Evolutionary conservation across 1,140 invertebrate species (phyloP).

Genomic region (Zaprionus ghesquierei): DNA sequence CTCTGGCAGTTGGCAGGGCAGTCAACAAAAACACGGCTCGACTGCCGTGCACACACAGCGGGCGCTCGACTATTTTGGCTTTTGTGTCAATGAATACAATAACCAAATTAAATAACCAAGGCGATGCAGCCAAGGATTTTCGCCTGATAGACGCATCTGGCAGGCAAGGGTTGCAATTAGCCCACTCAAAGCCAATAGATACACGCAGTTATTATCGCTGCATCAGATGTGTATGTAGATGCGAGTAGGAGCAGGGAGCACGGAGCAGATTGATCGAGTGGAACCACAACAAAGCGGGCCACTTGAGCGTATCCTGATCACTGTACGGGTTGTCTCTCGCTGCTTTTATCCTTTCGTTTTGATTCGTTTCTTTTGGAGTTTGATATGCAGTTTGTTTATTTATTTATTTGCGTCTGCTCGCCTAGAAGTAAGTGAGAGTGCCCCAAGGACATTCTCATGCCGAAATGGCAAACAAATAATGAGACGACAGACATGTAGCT

Average conservation of each 20-base stretch:
- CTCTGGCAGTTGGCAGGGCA: constrained; percentile 52
- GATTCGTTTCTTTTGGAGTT: too few species aligned
- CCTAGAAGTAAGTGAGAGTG: constrained; percentile 50
- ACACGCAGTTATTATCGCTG: constrained; percentile 19
- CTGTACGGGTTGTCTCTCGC: background rate
- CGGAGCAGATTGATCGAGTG: constrained; percentile 21
- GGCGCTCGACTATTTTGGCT: constrained; percentile 54
- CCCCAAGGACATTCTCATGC: constrained; percentile 65
- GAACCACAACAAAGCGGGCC: constrained; percentile 24
- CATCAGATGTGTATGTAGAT: background rate
- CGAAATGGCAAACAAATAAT: constrained; percentile 78
- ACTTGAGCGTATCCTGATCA: constrained; percentile 26
- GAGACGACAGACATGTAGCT: constrained; percentile 50
- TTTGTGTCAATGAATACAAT: constrained; percentile 81
- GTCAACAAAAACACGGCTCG: constrained; percentile 22
- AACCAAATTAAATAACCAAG: constrained; percentile 81
- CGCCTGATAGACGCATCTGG: constrained; percentile 2
- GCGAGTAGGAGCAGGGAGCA: constrained; percentile 2
- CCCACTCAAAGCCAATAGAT: constrained; percentile 61
- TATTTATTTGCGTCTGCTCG: constrained; percentile 72
- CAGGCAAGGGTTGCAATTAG: constrained; percentile 47
- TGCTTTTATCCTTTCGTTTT: constrained; percentile 14
- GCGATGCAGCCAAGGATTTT: constrained; percentile 55
- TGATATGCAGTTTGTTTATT: constrained; percentile 61
- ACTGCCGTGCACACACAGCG: constrained; percentile 40